Percentiles rank a stretch among this genome's conserved stretches.
phyloP scores from a whole-genome alignment of 2,888 invertebrate species.

The Lissonota sp. region DNA sequence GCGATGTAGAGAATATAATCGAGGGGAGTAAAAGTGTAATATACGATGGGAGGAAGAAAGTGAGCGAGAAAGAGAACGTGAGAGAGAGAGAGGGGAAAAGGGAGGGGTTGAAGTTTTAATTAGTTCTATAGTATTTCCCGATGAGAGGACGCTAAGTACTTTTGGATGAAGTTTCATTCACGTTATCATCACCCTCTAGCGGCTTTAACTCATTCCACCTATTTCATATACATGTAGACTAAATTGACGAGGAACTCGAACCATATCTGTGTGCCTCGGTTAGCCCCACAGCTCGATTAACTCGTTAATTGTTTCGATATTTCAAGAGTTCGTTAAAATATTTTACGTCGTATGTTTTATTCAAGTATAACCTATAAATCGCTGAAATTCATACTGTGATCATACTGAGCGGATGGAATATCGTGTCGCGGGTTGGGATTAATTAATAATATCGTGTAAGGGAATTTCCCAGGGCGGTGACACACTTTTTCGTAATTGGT shows the following conservation, averaged over 20 bases:
- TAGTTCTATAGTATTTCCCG: conserved; percentile 70
- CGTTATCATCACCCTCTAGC: conserved; percentile 67
- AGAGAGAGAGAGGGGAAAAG: conserved; percentile 44
- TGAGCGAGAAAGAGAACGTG: conserved; percentile 31
- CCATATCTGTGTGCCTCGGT: background rate
- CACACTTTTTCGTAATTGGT: too few relatives aligned
- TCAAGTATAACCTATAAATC: background rate
- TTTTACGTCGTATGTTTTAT: conserved; percentile 16
- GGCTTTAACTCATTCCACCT: conserved; percentile 35
- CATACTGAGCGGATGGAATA: too few relatives aligned
- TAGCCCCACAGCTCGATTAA: conserved; percentile 41
- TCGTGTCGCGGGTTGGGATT: too few relatives aligned
- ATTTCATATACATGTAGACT: conserved; percentile 6
- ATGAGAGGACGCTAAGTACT: conserved; percentile 70
- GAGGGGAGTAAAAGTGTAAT: conserved; percentile 21
- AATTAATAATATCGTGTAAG: too few relatives aligned
- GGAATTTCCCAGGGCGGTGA: background rate
- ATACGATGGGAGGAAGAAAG: conserved; percentile 27
- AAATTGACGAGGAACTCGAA: conserved; percentile 42
- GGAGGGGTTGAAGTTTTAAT: conserved; percentile 73
- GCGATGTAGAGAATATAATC: conserved; percentile 12
- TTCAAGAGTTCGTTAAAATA: conserved; percentile 35
- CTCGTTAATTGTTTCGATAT: conserved; percentile 59
- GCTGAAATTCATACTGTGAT: too few relatives aligned
- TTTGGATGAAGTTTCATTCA: conserved; percentile 71